Evolutionary conservation across 2,888 invertebrate species (phyloP).

Genomic region (Eilema sororculum): DNA sequence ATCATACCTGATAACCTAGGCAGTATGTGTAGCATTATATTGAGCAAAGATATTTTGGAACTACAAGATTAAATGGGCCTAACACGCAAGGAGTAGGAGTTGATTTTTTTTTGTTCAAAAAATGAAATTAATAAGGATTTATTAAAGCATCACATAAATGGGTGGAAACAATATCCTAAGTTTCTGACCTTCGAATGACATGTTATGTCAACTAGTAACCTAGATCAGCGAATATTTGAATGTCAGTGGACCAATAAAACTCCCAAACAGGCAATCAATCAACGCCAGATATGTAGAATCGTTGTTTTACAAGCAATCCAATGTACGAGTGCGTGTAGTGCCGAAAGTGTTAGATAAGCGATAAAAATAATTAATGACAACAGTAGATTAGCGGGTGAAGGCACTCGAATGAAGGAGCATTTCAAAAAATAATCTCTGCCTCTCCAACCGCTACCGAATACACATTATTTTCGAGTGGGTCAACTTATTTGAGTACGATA

Average conservation of each 20-base stretch:
- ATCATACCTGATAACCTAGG: no score
- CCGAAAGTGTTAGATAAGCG: slow-evolving; percentile 84
- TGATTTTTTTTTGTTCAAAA: no score
- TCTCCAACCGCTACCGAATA: slow-evolving; percentile 81
- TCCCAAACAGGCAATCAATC: slow-evolving; percentile 53
- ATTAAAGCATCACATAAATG: not conserved
- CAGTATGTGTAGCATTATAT: no score
- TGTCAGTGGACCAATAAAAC: slow-evolving; percentile 36
- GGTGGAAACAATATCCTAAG: not conserved
- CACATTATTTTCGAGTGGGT: slow-evolving; percentile 83
- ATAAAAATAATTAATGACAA: slow-evolving; percentile 87
- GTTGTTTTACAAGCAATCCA: slow-evolving; percentile 70
- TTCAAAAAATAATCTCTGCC: slow-evolving; percentile 85
- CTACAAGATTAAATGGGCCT: no score
- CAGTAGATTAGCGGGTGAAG: slow-evolving; percentile 81
- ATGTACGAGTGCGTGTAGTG: slow-evolving; percentile 64
- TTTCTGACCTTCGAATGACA: not conserved
- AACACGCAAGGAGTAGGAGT: no score
- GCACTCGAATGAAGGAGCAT: slow-evolving; percentile 85
- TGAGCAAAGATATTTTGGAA: no score
- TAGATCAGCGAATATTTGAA: slow-evolving; percentile 15
- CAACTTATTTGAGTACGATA: slow-evolving; percentile 78
- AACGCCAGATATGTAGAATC: slow-evolving; percentile 52
- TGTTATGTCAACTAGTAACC: not conserved
- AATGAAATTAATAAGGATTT: no score